A percentile compares a stretch with the other conserved stretches of the same genome.
These are phyloP conservation scores for Cydia splendana DNA, from an alignment of 1,140 invertebrate species.

Conservation along the genomic window DNA sequence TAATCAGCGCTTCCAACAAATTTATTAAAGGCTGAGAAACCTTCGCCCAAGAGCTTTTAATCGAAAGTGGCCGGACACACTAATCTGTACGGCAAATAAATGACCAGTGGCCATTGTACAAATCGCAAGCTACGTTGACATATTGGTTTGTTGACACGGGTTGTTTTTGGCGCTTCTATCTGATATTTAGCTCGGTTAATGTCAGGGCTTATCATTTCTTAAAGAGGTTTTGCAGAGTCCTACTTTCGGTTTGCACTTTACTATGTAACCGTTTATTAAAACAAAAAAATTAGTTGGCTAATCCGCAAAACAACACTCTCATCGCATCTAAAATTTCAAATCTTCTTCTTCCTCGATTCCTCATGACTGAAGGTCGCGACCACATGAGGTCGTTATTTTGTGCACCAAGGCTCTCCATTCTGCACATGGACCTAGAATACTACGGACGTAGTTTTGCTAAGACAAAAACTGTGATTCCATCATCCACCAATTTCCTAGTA, in stretches of 20 bases:
- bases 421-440: too few species aligned
- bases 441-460: too few species aligned
- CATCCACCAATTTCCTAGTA: too few species aligned
- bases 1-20: slow-evolving; percentile 18
- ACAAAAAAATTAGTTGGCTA: too few species aligned
- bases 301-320: too few species aligned
- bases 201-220: neutral
- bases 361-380: too few species aligned
- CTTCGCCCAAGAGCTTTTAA: neutral
- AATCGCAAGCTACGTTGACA: slow-evolving; percentile 9
- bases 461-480: too few species aligned
- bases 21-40: slow-evolving; percentile 14
- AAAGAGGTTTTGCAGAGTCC: neutral
- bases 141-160: slow-evolving; percentile 26
- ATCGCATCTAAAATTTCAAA: too few species aligned
- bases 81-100: neutral
- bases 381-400: too few species aligned
- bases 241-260: neutral
- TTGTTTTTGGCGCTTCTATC: neutral
- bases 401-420: too few species aligned
- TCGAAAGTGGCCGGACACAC: slow-evolving; percentile 16
- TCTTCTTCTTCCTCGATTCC: too few species aligned
- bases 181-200: neutral
- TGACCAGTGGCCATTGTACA: neutral
- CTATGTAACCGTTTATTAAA: too few species aligned